phyloP scores from a whole-genome alignment of 92 coral and sea anemone genomes.

The Montipora capitata region DNA sequence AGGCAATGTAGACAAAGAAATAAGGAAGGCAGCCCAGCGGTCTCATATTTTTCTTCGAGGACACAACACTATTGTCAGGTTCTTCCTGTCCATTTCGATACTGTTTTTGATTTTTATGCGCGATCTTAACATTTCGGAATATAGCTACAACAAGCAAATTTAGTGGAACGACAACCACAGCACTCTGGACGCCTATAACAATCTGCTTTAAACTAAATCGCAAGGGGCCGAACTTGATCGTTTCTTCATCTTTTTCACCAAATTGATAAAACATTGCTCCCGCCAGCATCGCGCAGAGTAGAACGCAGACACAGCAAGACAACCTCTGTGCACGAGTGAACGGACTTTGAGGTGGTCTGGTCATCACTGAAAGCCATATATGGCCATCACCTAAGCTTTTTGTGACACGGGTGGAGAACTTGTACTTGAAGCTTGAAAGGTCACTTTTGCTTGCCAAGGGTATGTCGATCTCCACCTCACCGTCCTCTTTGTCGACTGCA shows the following conservation, averaged over 20 bases:
- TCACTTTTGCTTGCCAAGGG: slow-evolving; percentile 81
- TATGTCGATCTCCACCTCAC: slow-evolving; percentile 81
- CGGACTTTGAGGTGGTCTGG: slow-evolving; percentile 96
- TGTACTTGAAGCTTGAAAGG: slow-evolving; percentile 83
- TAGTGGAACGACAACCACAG: slow-evolving; percentile 87
- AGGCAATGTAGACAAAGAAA: slow-evolving; percentile 82
- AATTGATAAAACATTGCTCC: slow-evolving; percentile 98
- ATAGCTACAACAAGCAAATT: slow-evolving; percentile 87
- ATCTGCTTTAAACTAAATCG: slow-evolving; percentile 88
- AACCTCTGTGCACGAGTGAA: slow-evolving; percentile 96
- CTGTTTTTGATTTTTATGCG: background rate
- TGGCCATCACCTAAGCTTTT: slow-evolving; percentile 92
- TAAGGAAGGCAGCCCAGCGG: slow-evolving; percentile 84
- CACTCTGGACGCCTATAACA: slow-evolving; percentile 89
- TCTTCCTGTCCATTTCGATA: background rate
- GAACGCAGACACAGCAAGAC: slow-evolving; percentile 90
- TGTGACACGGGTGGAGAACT: slow-evolving; percentile 84
- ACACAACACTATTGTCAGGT: slow-evolving; percentile 15
- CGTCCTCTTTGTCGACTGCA: slow-evolving; percentile 93
- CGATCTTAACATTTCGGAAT: slow-evolving; percentile 83
- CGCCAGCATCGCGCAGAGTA: slow-evolving; percentile 93
- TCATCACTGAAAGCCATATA: slow-evolving; percentile 93
- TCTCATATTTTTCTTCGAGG: background rate
- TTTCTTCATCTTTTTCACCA: slow-evolving; percentile 79
- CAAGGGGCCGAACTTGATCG: slow-evolving; percentile 86